A percentile compares a stretch with the other conserved stretches of the same genome.
Evolutionary conservation across 2,113 vertebrate genomes (phyloP).

Genomic region (Alosa alosa): DNA sequence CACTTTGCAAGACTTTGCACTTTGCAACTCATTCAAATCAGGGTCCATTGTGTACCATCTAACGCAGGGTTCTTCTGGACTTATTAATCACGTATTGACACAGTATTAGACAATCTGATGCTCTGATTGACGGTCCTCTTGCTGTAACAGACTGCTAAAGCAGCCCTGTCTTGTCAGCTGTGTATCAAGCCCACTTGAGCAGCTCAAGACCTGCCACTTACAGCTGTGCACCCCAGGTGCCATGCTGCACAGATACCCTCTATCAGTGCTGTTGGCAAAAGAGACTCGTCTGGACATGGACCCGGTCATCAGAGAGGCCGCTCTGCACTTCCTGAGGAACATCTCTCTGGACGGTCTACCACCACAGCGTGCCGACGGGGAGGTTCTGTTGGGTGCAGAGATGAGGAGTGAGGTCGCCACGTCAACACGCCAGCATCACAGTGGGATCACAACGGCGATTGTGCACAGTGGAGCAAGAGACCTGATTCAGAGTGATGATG

Average conservation of each 20-base stretch:
- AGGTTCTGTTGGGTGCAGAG: not conserved
- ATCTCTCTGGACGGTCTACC: not conserved
- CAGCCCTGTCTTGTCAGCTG: not conserved
- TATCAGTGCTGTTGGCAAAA: not conserved
- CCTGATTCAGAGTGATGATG: not conserved
- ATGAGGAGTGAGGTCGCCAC: not conserved
- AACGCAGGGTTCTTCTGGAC: too few relatives aligned
- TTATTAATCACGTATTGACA: too few relatives aligned
- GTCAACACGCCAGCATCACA: not conserved
- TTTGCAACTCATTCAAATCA: too few relatives aligned
- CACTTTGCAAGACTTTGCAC: too few relatives aligned
- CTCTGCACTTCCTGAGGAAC: slow-evolving; percentile 6
- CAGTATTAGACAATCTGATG: too few relatives aligned
- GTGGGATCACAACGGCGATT: not conserved
- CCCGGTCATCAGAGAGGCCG: not conserved
- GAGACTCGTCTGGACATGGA: not conserved
- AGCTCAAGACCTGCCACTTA: not conserved
- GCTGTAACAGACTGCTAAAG: not conserved
- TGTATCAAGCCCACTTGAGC: not conserved
- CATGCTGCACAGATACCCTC: not conserved
- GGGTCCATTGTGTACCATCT: too few relatives aligned
- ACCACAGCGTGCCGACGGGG: not conserved
- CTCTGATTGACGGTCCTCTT: not conserved
- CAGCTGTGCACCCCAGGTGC: not conserved
- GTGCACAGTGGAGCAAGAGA: not conserved